These are phyloP conservation scores for Hofmannophila pseudospretella DNA, from an alignment of 2,888 invertebrate species.

Conservation along the genomic window DNA sequence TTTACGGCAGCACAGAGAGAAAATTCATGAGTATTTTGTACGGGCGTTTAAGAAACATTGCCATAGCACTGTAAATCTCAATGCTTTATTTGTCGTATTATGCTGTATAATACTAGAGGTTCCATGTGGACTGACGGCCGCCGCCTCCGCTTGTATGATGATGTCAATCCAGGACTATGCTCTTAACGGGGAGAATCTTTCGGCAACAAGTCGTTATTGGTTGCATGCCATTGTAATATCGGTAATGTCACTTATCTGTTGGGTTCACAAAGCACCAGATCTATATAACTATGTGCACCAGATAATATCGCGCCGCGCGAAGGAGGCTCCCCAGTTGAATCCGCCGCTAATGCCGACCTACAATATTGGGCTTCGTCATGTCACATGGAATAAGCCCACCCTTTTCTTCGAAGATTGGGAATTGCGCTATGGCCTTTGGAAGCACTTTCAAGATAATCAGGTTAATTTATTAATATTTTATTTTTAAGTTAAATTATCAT, in stretches of 20 bases:
- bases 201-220: slow-evolving; percentile 59
- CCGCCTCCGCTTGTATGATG: slow-evolving; percentile 73
- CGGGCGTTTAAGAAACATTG: slow-evolving; percentile 64
- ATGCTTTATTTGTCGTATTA: slow-evolving; percentile 73
- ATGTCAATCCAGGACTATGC: slow-evolving; percentile 80
- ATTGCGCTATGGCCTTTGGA: slow-evolving; percentile 80
- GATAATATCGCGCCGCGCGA: slow-evolving; percentile 75
- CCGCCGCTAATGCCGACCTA: slow-evolving; percentile 77
- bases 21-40: slow-evolving; percentile 54
- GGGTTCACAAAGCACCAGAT: slow-evolving; percentile 77
- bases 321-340: slow-evolving; percentile 80
- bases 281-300: slow-evolving; percentile 78
- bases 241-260: slow-evolving; percentile 79
- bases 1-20: slow-evolving; percentile 63
- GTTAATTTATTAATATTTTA: no score
- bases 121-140: slow-evolving; percentile 80
- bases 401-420: slow-evolving; percentile 83
- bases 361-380: slow-evolving; percentile 72
- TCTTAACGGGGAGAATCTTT: slow-evolving; percentile 46
- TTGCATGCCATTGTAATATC: slow-evolving; percentile 79
- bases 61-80: slow-evolving; percentile 63
- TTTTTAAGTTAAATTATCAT: no score
- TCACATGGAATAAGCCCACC: slow-evolving; percentile 79
- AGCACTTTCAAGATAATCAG: slow-evolving; percentile 74
- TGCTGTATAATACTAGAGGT: slow-evolving; percentile 76